phyloP scores from a whole-genome alignment of 2,113 vertebrate species.

The Hylia prasina region DNA sequence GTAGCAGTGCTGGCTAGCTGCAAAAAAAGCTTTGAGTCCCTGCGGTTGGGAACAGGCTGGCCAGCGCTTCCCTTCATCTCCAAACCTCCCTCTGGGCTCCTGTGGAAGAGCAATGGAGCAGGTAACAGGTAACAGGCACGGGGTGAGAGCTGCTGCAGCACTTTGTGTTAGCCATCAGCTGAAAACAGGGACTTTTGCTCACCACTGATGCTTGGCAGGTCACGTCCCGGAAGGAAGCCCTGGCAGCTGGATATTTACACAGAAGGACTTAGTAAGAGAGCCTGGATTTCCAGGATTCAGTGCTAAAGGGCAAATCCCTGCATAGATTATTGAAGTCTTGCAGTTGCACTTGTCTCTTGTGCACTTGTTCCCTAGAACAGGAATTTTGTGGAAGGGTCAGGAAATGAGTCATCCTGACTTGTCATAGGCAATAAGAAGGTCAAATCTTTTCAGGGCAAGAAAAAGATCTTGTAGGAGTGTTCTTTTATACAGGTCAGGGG shows the following conservation, averaged over 20 bases:
- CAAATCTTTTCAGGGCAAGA: not conserved
- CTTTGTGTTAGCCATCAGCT: not conserved
- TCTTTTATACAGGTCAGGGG: not conserved
- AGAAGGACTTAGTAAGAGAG: not conserved
- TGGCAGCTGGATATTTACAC: not conserved
- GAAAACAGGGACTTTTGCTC: not conserved
- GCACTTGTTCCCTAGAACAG: not conserved
- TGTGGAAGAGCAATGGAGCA: fast-evolving
- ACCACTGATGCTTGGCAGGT: not conserved
- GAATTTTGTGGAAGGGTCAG: not conserved
- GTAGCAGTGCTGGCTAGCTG: not conserved
- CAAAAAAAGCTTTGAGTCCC: not conserved
- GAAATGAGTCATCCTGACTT: not conserved
- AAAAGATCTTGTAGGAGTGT: not conserved
- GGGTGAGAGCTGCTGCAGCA: not conserved
- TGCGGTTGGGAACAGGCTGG: fast-evolving
- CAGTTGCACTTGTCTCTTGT: not conserved
- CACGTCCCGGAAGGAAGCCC: not conserved
- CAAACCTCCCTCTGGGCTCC: fast-evolving
- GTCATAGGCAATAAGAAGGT: not conserved
- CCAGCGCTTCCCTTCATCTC: not conserved
- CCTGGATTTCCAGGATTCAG: not conserved
- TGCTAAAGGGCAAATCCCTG: not conserved
- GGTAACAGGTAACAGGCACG: not conserved
- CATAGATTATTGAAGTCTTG: not conserved